Conservation (phyloP, 2,888 invertebrate species). For the Tolmerus cingulatus region DNA sequence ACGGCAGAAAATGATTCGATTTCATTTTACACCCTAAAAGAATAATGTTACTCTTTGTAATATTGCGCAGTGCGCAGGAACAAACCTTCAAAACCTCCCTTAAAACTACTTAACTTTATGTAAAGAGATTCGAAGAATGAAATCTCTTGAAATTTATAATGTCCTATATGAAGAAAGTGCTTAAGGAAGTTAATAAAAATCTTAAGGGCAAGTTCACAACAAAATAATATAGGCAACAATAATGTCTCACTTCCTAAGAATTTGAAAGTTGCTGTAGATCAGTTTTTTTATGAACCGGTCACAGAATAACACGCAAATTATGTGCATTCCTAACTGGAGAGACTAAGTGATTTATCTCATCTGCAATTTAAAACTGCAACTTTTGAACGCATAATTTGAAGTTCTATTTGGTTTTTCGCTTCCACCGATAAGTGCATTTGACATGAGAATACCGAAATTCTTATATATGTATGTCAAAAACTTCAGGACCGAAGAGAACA, state of each 20-base stretch:
- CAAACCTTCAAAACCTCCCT: neutral
- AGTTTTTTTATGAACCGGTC: no score
- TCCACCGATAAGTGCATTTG: neutral
- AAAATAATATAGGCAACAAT: neutral
- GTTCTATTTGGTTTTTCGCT: no score
- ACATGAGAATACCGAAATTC: neutral
- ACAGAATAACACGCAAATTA: no score
- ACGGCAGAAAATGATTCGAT: neutral
- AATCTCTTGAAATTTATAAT: neutral
- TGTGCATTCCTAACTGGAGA: neutral
- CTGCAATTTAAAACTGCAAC: no score
- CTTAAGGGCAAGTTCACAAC: neutral
- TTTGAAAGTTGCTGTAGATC: neutral
- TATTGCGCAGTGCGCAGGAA: neutral
- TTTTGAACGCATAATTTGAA: no score
- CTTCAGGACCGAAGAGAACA: neutral
- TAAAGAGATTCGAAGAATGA: neutral
- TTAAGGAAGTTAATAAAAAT: neutral
- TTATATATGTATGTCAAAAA: no score
- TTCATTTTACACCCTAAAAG: neutral
- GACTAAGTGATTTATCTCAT: neutral
- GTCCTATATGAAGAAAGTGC: neutral
- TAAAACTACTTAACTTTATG: neutral
- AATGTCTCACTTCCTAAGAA: neutral
- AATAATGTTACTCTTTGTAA: neutral